These are phyloP conservation scores for Xiphias gladius DNA, from an alignment of 2,113 vertebrate species.

Conservation along the genomic window DNA sequence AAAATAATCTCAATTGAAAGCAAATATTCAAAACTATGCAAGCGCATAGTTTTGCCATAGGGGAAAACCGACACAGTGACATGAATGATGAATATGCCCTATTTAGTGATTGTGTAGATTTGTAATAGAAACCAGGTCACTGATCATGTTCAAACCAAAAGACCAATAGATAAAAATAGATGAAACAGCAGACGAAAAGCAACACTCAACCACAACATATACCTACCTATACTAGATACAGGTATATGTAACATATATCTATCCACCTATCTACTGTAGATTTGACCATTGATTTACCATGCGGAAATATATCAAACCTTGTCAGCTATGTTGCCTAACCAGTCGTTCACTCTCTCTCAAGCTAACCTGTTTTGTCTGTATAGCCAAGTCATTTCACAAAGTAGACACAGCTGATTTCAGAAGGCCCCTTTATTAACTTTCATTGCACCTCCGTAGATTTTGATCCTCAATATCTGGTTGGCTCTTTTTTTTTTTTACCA, in stretches of 20 bases:
- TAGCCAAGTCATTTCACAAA: background rate
- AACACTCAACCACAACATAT: no score
- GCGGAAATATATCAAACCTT: background rate
- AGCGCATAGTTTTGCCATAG: background rate
- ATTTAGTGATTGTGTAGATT: constrained; percentile 9
- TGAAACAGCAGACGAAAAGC: background rate
- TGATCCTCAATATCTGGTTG: no score
- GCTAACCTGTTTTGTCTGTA: background rate
- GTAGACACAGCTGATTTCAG: background rate
- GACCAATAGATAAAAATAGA: background rate
- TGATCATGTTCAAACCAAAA: background rate
- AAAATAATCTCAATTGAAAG: constrained; percentile 6
- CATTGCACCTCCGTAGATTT: no score
- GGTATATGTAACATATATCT: background rate
- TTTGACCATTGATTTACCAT: background rate
- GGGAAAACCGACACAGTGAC: background rate
- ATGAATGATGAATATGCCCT: constrained; percentile 17
- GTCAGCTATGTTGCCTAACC: background rate
- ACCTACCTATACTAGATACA: no score
- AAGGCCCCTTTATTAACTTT: no score
- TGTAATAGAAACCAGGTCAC: constrained; percentile 13
- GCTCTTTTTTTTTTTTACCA: no score
- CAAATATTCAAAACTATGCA: constrained; percentile 24
- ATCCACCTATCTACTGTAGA: background rate
- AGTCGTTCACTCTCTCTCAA: background rate